Percentiles rank a stretch among this genome's conserved stretches.
Conservation (phyloP, 1,140 invertebrate genomes). For the Andrena cerasifolii region DNA sequence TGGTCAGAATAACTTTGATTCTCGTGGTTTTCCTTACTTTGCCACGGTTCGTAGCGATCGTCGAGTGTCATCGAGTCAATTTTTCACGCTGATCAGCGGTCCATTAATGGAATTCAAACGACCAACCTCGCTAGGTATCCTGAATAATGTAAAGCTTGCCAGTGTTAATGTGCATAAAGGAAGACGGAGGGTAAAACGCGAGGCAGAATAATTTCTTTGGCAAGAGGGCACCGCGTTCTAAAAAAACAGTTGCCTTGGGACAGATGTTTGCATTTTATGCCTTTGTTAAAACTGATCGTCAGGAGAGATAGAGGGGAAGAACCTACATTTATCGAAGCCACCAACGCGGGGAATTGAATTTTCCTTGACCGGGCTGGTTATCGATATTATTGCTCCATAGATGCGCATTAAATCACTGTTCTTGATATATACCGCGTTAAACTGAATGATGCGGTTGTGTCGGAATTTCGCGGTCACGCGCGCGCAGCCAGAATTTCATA, state of each 20-base stretch:
- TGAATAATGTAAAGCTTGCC: no score
- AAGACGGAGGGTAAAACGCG: no score
- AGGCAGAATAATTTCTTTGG: no score
- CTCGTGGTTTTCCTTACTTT: slow-evolving; percentile 3
- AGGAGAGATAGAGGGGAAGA: no score
- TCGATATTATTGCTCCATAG: slow-evolving; percentile 9
- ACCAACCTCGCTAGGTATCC: no score
- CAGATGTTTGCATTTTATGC: no score
- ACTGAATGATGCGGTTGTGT: slow-evolving; percentile 16
- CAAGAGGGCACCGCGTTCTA: no score
- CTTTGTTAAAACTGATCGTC: background rate
- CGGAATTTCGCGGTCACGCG: background rate
- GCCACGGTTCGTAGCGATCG: slow-evolving; percentile 25
- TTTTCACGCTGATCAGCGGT: no score
- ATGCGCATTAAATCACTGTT: slow-evolving; percentile 22
- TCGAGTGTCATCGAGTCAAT: no score
- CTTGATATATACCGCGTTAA: slow-evolving; percentile 22
- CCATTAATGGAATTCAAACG: no score
- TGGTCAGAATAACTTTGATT: slow-evolving; percentile 8
- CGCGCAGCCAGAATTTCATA: background rate
- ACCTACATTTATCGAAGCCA: slow-evolving; percentile 1
- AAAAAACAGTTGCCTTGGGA: no score
- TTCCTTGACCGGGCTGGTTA: slow-evolving; percentile 27
- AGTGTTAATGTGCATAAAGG: no score
- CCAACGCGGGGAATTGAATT: slow-evolving; percentile 18